Conservation (phyloP, 2,797 vertebrate species). For the Darevskia nairensis region DNA sequence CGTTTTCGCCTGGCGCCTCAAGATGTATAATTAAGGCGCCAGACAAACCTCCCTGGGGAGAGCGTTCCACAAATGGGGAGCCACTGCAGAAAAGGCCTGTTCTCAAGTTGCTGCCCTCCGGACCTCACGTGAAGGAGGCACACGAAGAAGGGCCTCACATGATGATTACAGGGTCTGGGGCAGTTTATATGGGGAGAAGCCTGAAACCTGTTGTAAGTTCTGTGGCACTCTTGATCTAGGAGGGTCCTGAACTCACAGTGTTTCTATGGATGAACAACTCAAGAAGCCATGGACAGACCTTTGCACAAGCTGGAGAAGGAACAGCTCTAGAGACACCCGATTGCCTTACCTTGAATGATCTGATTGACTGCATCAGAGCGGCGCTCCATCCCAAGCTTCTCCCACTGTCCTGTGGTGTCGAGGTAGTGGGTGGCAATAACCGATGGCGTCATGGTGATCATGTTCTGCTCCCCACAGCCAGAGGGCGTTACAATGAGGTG, state of each 20-base stretch:
- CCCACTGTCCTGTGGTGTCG: conserved; percentile 88
- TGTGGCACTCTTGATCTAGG: neutral
- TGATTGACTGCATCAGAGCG: conserved; percentile 76
- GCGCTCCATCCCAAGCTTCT: conserved; percentile 75
- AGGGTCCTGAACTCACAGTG: neutral
- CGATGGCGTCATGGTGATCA: conserved; percentile 85
- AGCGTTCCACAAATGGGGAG: no score
- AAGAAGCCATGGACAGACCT: neutral
- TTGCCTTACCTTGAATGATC: conserved; percentile 81
- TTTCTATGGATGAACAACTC: neutral
- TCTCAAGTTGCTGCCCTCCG: no score
- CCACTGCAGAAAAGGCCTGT: no score
- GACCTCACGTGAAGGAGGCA: no score
- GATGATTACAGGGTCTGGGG: no score
- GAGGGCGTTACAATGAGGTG: conserved; percentile 81
- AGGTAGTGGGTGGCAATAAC: conserved; percentile 88
- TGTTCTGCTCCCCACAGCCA: conserved; percentile 90
- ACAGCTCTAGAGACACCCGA: neutral
- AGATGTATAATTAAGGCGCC: no score
- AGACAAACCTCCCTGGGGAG: no score
- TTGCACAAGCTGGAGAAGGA: neutral
- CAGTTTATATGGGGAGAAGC: no score
- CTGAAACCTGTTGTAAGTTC: no score
- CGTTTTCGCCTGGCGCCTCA: no score
- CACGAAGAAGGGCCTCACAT: no score